phyloP scores from a whole-genome alignment of 2,113 vertebrate species.

The Oenanthe oenanthe region DNA sequence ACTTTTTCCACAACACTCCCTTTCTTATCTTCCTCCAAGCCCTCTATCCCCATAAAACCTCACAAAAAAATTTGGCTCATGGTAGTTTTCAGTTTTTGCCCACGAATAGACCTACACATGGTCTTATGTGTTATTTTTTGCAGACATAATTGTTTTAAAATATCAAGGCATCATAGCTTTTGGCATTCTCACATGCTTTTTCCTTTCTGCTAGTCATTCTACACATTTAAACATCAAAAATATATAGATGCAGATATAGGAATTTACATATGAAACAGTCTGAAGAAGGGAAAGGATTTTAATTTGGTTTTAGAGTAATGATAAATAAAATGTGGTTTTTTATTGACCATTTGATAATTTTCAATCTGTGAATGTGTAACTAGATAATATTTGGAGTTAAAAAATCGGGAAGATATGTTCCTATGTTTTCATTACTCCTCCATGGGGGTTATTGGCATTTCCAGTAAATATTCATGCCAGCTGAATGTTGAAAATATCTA shows the following conservation, averaged over 20 bases:
- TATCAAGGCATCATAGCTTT: neutral
- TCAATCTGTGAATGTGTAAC: neutral
- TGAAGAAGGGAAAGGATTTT: neutral
- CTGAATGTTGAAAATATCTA: neutral
- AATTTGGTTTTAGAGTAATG: neutral
- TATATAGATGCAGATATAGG: neutral
- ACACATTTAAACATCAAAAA: neutral
- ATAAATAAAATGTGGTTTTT: neutral
- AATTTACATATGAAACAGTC: neutral
- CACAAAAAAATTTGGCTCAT: neutral
- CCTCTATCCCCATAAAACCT: neutral
- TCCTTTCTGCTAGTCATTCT: neutral
- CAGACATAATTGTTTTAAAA: constrained; percentile 18
- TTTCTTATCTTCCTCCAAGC: neutral
- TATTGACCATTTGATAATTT: neutral
- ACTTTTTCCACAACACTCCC: neutral
- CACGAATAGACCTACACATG: neutral
- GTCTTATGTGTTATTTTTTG: neutral
- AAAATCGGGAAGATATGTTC: neutral
- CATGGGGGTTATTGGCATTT: neutral
- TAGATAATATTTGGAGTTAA: neutral
- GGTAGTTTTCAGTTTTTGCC: neutral
- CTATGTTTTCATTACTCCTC: neutral
- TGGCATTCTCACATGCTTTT: neutral
- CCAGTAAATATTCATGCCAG: neutral